Conservation (phyloP, 2,888 invertebrate species). For the Dendrolimus pini region DNA sequence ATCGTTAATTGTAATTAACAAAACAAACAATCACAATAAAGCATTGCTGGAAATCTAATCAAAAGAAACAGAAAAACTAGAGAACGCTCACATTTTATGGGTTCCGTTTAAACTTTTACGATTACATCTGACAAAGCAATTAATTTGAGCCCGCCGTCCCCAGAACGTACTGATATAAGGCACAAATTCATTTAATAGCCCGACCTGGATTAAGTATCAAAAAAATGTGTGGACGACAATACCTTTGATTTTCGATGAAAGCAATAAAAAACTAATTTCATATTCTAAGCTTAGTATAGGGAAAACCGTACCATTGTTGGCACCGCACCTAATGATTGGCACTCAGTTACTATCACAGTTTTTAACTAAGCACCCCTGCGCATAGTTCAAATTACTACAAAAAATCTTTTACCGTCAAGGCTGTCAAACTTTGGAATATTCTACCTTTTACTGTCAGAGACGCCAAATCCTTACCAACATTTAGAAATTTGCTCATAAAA, state of each 20-base stretch:
- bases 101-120: constrained; percentile 20
- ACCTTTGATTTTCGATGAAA: background rate
- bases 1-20: background rate
- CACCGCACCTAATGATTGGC: no score
- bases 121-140: constrained; percentile 21
- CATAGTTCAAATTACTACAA: no score
- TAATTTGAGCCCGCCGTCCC: constrained; percentile 17
- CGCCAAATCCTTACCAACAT: no score
- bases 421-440: no score
- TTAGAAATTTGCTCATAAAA: no score
- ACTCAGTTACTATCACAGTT: no score
- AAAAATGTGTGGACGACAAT: background rate
- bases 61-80: constrained; percentile 17
- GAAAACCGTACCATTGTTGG: no score
- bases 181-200: constrained; percentile 4
- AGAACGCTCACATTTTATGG: constrained; percentile 20
- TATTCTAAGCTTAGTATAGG: no score
- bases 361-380: no score
- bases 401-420: no score
- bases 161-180: constrained; percentile 4
- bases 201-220: constrained; percentile 4
- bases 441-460: no score
- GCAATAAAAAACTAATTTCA: no score
- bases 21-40: background rate
- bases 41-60: constrained; percentile 4